Evolutionary conservation across 2,888 invertebrate species (phyloP), one percentile per base, ranked within the genome.

Genomic region (Hartigia nigra): DNA sequence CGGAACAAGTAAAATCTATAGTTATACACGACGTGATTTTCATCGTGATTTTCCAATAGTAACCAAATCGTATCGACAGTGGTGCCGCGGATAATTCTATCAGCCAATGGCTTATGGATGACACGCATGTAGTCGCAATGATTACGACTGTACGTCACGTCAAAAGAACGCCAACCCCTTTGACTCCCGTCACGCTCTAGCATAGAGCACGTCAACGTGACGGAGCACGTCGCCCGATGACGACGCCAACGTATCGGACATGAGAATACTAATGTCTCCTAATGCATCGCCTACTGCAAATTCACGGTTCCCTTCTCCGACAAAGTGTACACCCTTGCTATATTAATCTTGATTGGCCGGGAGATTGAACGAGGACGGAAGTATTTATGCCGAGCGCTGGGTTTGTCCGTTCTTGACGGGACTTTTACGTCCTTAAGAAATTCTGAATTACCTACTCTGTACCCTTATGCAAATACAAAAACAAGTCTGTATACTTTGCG

Each of bases 211-310:
- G 84, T 86, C 83, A 80, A 80, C 77, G 77, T 74, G 12, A 70
- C 78, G 78, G 79, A 81, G 77, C 84, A 75, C 82, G 86, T 87
- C 86, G 72, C 12, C 4, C 34, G 72, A 87, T 85, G 86, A 85
- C 85, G 76, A 74, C 55, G 77, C 82, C 74, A 77, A 75, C 81
- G 78, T 81, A 83, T 86, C 85, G 81, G 75, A 78, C 82, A 83
- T 55, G 79, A 83, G 89, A 88, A 89, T 88, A 87, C 89, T 88
- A 90, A 90, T 89, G 87, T 81, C 76, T 34, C 80, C 84, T 87
- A 87, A 89, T 86, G 85, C 85, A 81, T 82, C 84, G 77, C 82
- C 83, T 84, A 85, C 79, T 76, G 76, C 75, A 87, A 88, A 89
- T 89, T 86, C 2, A 55, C 55, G 55, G 55, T 55, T 55, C 23